Conservation (phyloP, 2,113 vertebrate genomes). For the Phycodurus eques region DNA sequence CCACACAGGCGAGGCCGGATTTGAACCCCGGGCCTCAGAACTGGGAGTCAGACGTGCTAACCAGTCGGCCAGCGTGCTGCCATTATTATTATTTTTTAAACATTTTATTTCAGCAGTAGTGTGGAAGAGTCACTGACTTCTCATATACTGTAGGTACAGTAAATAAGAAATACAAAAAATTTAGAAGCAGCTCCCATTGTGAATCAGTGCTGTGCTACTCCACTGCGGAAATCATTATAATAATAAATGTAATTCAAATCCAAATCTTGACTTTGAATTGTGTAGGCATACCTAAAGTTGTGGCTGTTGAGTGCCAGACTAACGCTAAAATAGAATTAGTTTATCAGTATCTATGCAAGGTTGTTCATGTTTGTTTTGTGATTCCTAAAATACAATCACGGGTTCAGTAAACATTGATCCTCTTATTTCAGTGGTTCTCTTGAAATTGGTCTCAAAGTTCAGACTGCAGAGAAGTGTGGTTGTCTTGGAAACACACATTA, state of each 20-base stretch:
- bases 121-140: no score
- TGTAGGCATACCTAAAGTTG: background rate
- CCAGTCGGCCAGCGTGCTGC: no score
- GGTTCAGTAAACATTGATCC: conserved; percentile 36
- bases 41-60: no score
- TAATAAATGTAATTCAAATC: background rate
- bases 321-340: background rate
- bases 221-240: background rate
- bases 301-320: background rate
- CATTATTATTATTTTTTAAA: no score
- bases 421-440: conserved; percentile 13
- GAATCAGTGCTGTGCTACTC: background rate
- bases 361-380: background rate
- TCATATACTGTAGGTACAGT: background rate
- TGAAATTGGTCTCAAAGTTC: conserved; percentile 70
- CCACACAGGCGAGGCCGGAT: no score
- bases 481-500: conserved; percentile 38
- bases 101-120: no score
- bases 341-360: background rate
- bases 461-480: conserved; percentile 47
- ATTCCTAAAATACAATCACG: background rate
- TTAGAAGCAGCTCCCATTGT: background rate
- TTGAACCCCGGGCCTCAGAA: no score
- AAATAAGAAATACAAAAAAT: background rate
- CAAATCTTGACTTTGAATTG: background rate